Evolutionary conservation across 2,113 vertebrate genomes (phyloP), one percentile per base, ranked within the genome.

Genomic region (Spheniscus mendiculus): DNA sequence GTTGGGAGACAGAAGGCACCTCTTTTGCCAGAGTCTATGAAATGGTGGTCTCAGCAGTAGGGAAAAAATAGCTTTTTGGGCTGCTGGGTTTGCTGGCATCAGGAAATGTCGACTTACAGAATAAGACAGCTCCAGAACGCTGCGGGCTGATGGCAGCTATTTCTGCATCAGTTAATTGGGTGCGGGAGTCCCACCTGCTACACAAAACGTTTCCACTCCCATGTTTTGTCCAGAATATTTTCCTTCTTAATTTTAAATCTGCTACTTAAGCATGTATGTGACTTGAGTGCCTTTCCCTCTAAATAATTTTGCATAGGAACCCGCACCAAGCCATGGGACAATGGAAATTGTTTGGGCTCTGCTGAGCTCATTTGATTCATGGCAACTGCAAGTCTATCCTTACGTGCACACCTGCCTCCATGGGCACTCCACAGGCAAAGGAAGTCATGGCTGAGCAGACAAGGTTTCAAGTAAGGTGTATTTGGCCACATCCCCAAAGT

Each of bases 11-110:
- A 97, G 93, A 97, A 92, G 91, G 80, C 85, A 91, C 47, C 88
- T 83, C 88, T 94, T 96, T 74, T 96, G 94, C 87, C 94, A 96
- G 59, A 80, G 50, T 34, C 83, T 67, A 5, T 45, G 66, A 91
- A 91, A 87, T 20, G 36, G 90, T 91, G 73, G 67, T 83, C 94
- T 94, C 95, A 96, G 89, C 96, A 93, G 87, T 53, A 95, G 90
- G 80, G 52, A 79, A 87, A 94, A 97, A 93, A 69, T 2, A 83
- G 82, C 63, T 93, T 96, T 93, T 89, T 0, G 0, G 71, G 89
- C 83, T 74, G 92, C 62, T 69, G 90, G 91, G 87, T 82, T 83
- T 87, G 59, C 87, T 93, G 88, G 66, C 94, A 95, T 81, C 91
- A 94, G 80, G 92, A 89, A 90, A 82, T 29, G 55, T 53, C 5